Percentiles rank a stretch among this genome's conserved stretches.
phyloP scores from a whole-genome alignment of 2,113 vertebrate species.

The Rhinolophus sinicus region DNA sequence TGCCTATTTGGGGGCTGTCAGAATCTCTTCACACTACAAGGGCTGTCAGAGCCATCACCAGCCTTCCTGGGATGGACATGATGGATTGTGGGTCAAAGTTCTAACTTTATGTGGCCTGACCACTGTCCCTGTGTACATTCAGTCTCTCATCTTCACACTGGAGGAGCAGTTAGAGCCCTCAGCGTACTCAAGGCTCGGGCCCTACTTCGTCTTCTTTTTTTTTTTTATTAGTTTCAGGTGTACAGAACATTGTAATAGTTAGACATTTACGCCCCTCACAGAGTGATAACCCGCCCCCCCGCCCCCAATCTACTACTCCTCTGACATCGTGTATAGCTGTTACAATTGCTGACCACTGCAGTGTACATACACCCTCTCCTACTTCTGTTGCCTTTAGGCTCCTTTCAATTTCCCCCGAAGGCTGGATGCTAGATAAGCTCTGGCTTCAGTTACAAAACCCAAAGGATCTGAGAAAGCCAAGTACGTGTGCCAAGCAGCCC shows the following conservation, averaged over 20 bases:
- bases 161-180: background rate
- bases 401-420: background rate
- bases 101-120: background rate
- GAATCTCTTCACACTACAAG: background rate
- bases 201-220: no score
- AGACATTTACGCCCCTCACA: no score
- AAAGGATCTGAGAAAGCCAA: constrained; percentile 41
- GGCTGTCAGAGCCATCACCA: accelerated
- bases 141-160: background rate
- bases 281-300: no score
- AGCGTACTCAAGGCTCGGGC: background rate
- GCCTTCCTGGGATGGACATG: background rate
- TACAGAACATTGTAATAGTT: no score
- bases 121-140: background rate
- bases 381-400: background rate
- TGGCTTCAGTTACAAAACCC: constrained; percentile 42
- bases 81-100: background rate
- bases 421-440: constrained; percentile 27
- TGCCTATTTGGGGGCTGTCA: background rate
- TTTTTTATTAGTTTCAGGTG: no score
- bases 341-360: no score
- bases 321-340: no score
- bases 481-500: background rate
- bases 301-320: no score
- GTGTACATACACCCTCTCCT: background rate